phyloP scores from a whole-genome alignment of 1,140 invertebrate species.

The Eriosoma lanigerum region DNA sequence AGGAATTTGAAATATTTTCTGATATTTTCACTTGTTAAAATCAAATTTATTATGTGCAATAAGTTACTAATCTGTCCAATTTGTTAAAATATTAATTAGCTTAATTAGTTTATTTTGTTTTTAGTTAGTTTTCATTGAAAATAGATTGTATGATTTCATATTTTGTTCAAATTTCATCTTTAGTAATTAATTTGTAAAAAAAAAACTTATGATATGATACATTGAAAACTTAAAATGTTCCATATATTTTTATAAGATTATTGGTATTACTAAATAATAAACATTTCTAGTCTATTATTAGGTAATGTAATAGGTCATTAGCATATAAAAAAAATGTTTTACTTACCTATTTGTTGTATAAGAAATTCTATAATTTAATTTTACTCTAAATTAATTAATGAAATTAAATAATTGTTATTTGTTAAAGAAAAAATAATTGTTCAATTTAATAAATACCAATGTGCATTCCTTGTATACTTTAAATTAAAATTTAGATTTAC shows the following conservation, averaged over 20 bases:
- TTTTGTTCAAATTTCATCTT: too few relatives aligned
- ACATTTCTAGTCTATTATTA: too few relatives aligned
- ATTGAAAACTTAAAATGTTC: too few relatives aligned
- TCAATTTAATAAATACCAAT: neutral
- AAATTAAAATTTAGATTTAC: neutral
- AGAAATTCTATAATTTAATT: too few relatives aligned
- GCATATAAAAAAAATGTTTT: too few relatives aligned
- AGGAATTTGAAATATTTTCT: neutral
- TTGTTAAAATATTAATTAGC: slow-evolving; percentile 6
- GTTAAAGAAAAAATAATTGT: neutral
- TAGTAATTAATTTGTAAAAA: too few relatives aligned
- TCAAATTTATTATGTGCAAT: slow-evolving; percentile 30
- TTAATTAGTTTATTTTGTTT: neutral
- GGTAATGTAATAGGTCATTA: too few relatives aligned
- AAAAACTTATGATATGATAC: too few relatives aligned
- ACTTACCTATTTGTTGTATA: too few relatives aligned
- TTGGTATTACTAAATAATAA: too few relatives aligned
- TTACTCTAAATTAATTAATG: too few relatives aligned
- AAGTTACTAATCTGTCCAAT: slow-evolving; percentile 33
- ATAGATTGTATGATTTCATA: neutral
- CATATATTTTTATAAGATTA: too few relatives aligned
- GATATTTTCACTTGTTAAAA: slow-evolving; percentile 6
- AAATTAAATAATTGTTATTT: neutral
- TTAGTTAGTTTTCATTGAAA: neutral
- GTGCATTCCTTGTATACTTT: slow-evolving; percentile 19